A percentile compares a stretch with the other conserved stretches of the same genome.
Conservation (phyloP, 2,113 vertebrate genomes). For the Takifugu bimaculatus region DNA sequence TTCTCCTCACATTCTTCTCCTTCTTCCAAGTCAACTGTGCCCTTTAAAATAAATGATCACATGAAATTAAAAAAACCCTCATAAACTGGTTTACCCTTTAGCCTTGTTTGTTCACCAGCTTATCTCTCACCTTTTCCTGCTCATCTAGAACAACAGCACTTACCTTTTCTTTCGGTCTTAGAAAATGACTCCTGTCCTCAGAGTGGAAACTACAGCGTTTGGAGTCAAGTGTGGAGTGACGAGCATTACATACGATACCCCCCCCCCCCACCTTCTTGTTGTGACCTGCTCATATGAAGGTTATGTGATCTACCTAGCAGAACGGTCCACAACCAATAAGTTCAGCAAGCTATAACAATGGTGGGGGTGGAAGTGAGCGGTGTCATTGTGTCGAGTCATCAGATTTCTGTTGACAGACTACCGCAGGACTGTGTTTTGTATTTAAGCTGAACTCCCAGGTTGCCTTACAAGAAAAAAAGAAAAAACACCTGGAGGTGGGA, state of each 20-base stretch:
- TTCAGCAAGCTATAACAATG: slow-evolving; percentile 51
- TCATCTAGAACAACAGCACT: slow-evolving; percentile 1
- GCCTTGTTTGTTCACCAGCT: background rate
- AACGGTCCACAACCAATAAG: slow-evolving; percentile 49
- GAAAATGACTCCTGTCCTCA: slow-evolving; percentile 2
- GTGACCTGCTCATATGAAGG: slow-evolving; percentile 42
- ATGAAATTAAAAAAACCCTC: slow-evolving; percentile 25
- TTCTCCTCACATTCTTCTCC: slow-evolving; percentile 95
- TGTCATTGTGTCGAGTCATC: slow-evolving; percentile 59
- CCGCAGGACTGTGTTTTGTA: slow-evolving; percentile 30
- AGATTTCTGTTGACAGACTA: slow-evolving; percentile 67
- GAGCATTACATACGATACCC: slow-evolving; percentile 30
- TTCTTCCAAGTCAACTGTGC: slow-evolving; percentile 86
- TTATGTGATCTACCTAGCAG: slow-evolving; percentile 58
- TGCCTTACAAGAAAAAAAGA: background rate
- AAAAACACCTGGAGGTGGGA: slow-evolving; percentile 4
- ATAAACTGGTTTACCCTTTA: background rate
- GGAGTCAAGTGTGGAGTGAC: slow-evolving; percentile 42
- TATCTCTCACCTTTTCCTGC: background rate
- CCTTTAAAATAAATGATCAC: slow-evolving; percentile 62
- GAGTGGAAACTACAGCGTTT: slow-evolving; percentile 22
- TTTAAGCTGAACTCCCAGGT: background rate
- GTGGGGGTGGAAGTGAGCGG: slow-evolving; percentile 13
- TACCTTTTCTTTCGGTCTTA: slow-evolving; percentile 20
- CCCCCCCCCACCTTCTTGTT: slow-evolving; percentile 44